Evolutionary conservation across 2,888 invertebrate genomes (phyloP).

Genomic region (Pinctada fucata): DNA sequence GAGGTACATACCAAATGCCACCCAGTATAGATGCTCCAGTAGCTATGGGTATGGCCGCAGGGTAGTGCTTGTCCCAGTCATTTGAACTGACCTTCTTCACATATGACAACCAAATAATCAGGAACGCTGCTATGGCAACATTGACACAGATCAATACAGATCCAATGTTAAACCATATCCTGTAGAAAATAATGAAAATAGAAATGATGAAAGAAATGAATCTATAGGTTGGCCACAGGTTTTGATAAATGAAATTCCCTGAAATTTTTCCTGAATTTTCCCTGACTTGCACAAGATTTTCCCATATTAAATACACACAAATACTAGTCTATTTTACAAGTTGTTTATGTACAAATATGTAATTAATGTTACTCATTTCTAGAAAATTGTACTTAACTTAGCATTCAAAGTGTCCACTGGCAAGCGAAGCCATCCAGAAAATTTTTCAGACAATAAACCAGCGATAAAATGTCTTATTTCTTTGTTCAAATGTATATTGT

Average conservation of each 20-base stretch:
- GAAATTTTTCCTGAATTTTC: background rate
- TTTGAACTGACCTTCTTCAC: slow-evolving; percentile 71
- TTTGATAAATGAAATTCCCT: no score
- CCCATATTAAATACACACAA: no score
- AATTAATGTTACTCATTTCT: no score
- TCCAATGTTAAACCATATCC: slow-evolving; percentile 73
- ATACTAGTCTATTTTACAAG: no score
- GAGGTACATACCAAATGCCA: slow-evolving; percentile 69
- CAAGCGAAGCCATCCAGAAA: no score
- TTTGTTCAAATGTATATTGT: no score
- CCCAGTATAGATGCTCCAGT: slow-evolving; percentile 72
- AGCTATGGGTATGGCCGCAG: slow-evolving; percentile 74
- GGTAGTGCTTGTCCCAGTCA: slow-evolving; percentile 74
- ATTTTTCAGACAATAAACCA: no score
- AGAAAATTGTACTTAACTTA: no score
- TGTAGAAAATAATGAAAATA: slow-evolving; percentile 50
- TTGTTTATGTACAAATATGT: no score
- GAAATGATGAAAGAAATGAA: background rate
- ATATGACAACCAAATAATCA: slow-evolving; percentile 71
- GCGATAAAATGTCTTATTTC: no score
- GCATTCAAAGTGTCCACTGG: no score
- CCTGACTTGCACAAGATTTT: no score
- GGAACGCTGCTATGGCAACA: slow-evolving; percentile 68
- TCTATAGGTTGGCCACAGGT: background rate
- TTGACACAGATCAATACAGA: slow-evolving; percentile 63